These are phyloP conservation scores for Linyphia triangularis DNA, from an alignment of 2,888 invertebrate species.

Conservation along the genomic window DNA sequence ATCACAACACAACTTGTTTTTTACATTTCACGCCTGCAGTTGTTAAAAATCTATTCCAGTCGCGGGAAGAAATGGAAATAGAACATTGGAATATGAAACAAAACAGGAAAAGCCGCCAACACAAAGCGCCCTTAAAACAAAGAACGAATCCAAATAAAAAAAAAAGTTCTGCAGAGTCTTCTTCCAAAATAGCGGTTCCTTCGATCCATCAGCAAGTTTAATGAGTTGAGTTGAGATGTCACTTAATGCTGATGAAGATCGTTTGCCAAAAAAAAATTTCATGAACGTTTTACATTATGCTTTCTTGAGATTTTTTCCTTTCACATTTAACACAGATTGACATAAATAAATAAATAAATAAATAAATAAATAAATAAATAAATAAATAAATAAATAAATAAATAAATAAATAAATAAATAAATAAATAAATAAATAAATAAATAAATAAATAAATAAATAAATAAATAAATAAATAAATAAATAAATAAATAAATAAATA, in stretches of 20 bases:
- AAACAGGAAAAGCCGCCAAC: background rate
- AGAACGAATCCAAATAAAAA: background rate
- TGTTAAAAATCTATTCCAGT: background rate
- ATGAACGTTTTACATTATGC: background rate
- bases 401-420: constrained; percentile 6
- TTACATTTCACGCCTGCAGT: background rate
- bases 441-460: background rate
- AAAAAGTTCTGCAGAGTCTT: background rate
- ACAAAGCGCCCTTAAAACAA: background rate
- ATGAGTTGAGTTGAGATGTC: constrained; percentile 5
- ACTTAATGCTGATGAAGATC: background rate
- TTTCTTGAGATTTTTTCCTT: background rate
- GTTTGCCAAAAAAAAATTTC: background rate
- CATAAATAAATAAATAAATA: constrained; percentile 9
- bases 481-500: constrained; percentile 5
- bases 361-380: constrained; percentile 13
- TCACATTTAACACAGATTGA: background rate
- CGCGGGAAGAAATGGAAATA: background rate
- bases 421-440: constrained; percentile 8
- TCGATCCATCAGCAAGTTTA: background rate
- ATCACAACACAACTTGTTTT: background rate
- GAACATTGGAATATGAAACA: background rate
- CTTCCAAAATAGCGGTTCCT: background rate
- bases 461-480: constrained; percentile 12
- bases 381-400: constrained; percentile 13